Conservation (phyloP, 2,888 invertebrate genomes). For the Agrochola lychnidis region DNA sequence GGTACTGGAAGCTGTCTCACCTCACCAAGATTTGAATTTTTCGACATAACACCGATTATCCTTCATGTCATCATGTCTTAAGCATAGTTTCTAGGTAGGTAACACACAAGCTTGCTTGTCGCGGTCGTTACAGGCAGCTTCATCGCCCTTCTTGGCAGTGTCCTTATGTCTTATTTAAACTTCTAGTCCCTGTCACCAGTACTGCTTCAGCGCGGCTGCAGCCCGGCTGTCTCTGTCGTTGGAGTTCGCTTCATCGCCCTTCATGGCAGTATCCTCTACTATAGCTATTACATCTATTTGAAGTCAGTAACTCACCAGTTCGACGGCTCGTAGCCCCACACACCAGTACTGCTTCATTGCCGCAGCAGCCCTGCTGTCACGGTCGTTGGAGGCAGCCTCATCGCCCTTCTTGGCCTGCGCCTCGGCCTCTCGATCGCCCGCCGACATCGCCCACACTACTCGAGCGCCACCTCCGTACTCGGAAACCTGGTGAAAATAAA, state of each 20-base stretch:
- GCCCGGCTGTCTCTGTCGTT: neutral
- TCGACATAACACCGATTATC: neutral
- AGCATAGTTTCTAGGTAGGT: neutral
- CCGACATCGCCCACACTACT: slow-evolving; percentile 91
- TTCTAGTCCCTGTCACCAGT: slow-evolving; percentile 75
- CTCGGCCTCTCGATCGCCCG: slow-evolving; percentile 91
- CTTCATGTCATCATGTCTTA: neutral
- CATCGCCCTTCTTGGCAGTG: neutral
- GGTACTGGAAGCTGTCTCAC: neutral
- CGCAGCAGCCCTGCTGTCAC: slow-evolving; percentile 82
- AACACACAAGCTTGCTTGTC: neutral
- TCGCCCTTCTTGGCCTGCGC: slow-evolving; percentile 90
- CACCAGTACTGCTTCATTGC: slow-evolving; percentile 90
- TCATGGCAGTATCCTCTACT: neutral
- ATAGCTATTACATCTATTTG: neutral
- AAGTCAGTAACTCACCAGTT: slow-evolving; percentile 89
- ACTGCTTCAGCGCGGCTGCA: slow-evolving; percentile 73
- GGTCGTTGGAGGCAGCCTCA: slow-evolving; percentile 80
- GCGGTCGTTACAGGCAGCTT: too few species aligned
- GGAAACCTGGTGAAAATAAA: slow-evolving; percentile 81
- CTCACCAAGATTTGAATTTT: neutral
- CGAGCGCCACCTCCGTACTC: slow-evolving; percentile 89
- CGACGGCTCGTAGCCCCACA: slow-evolving; percentile 90
- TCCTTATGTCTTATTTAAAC: neutral
- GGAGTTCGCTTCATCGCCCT: neutral